These are phyloP conservation scores for Mus minutoides DNA, from an alignment of 2,797 vertebrate species.

Conservation along the genomic window DNA sequence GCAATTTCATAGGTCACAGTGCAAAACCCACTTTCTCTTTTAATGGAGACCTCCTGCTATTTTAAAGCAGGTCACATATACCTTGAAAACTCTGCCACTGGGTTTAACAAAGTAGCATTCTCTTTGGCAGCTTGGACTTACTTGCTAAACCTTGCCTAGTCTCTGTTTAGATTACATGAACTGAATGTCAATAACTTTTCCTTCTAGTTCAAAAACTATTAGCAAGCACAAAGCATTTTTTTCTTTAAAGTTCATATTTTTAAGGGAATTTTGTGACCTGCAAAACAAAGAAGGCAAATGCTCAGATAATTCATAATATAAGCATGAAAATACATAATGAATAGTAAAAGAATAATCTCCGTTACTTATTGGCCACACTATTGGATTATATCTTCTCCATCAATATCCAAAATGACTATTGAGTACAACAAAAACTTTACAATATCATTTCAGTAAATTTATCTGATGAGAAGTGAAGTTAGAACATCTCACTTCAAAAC, in stretches of 20 bases:
- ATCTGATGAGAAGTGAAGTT: conserved; percentile 33
- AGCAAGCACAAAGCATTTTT: not conserved
- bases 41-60: not conserved
- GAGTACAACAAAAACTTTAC: not conserved
- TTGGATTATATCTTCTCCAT: not conserved
- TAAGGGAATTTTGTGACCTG: not conserved
- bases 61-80: conserved; percentile 32
- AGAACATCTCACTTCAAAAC: conserved; percentile 42
- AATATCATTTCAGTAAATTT: conserved; percentile 41
- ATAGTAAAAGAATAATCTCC: not conserved
- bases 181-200: conserved; percentile 18
- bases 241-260: conserved; percentile 41
- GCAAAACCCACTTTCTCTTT: conserved; percentile 14
- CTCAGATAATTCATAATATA: not conserved
- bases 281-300: conserved; percentile 39
- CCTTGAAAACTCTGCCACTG: not conserved
- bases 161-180: conserved; percentile 48
- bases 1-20: conserved; percentile 17
- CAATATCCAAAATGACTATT: conserved; percentile 14
- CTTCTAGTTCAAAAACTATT: conserved; percentile 53
- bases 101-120: conserved; percentile 45
- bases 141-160: conserved; percentile 12
- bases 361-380: conserved; percentile 1
- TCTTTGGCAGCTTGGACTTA: not conserved
- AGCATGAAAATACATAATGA: conserved; percentile 29